A percentile compares a stretch with the other conserved stretches of the same genome.
These are phyloP conservation scores for Ophion costatus DNA, from an alignment of 2,888 invertebrate species.

Conservation along the genomic window DNA sequence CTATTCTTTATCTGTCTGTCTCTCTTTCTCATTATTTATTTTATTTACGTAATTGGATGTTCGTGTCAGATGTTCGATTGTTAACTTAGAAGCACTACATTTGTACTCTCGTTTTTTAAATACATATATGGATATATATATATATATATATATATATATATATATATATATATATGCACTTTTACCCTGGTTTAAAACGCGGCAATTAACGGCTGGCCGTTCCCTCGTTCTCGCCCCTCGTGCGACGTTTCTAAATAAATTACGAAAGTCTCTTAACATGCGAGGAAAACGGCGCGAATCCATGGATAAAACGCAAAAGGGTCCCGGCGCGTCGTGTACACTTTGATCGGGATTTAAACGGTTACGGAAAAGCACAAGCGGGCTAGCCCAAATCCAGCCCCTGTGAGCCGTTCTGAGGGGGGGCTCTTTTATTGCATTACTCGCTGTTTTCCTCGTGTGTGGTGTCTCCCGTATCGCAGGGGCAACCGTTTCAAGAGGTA, in stretches of 20 bases:
- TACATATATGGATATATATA: too few species aligned
- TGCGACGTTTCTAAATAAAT: slow-evolving; percentile 70
- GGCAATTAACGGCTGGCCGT: slow-evolving; percentile 79
- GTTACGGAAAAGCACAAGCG: slow-evolving; percentile 69
- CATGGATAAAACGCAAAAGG: slow-evolving; percentile 51
- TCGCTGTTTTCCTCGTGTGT: slow-evolving; percentile 75
- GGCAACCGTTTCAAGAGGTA: slow-evolving; percentile 42
- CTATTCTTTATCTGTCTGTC: too few species aligned
- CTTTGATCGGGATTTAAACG: slow-evolving; percentile 74
- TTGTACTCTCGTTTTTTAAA: too few species aligned
- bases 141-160: too few species aligned
- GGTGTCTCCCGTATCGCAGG: slow-evolving; percentile 52
- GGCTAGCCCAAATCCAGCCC: slow-evolving; percentile 51
- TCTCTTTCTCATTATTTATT: too few species aligned
- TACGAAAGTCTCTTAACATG: slow-evolving; percentile 69
- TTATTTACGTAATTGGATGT: too few species aligned
- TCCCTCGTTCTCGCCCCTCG: slow-evolving; percentile 62
- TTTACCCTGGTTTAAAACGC: slow-evolving; percentile 76
- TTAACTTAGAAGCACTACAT: too few species aligned
- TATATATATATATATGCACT: slow-evolving; percentile 59
- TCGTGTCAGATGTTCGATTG: too few species aligned
- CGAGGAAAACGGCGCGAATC: slow-evolving; percentile 51
- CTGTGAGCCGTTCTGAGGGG: slow-evolving; percentile 55
- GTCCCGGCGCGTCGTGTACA: slow-evolving; percentile 35
- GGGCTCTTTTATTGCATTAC: slow-evolving; percentile 80